phyloP scores from a whole-genome alignment of 2,797 vertebrate species.

The Novumbra hubbsi region DNA sequence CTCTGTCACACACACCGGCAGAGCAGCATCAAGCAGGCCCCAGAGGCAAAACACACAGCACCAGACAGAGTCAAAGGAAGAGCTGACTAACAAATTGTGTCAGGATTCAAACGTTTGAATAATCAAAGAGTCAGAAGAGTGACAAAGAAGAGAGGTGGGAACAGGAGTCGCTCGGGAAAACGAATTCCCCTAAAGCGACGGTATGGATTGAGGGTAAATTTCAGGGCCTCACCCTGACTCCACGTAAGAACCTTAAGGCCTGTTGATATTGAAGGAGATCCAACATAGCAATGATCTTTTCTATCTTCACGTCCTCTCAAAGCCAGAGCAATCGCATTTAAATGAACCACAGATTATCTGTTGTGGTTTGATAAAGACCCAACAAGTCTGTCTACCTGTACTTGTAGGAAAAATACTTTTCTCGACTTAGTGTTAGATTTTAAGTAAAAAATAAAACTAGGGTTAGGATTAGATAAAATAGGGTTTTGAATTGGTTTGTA shows the following conservation, averaged over 20 bases:
- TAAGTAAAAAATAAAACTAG: too few relatives aligned
- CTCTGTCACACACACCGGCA: slow-evolving; percentile 26
- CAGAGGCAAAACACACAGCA: background rate
- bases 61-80: background rate
- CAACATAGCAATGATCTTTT: too few relatives aligned
- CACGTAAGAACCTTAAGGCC: background rate
- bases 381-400: too few relatives aligned
- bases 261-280: background rate
- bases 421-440: too few relatives aligned
- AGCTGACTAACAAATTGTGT: background rate
- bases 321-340: too few relatives aligned
- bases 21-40: slow-evolving; percentile 16
- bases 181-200: background rate
- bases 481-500: too few relatives aligned
- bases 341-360: too few relatives aligned
- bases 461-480: too few relatives aligned
- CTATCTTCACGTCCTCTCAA: too few relatives aligned
- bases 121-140: background rate
- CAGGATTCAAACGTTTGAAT: background rate
- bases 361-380: too few relatives aligned
- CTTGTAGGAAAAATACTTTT: too few relatives aligned
- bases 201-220: background rate
- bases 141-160: background rate
- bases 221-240: background rate
- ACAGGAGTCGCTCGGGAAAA: background rate